These are phyloP conservation scores for Xenopus tropicalis DNA, from an alignment of 2,113 vertebrate species.

Conservation along the genomic window UCB_Xtro_10.0 CM004445.2:30186501-30187000, in stretches of 20 bases:
- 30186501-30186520: too few relatives aligned
- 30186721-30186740: conserved; percentile 23
- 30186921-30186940: conserved; percentile 24
- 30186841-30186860: conserved; percentile 30
- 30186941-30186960: conserved; percentile 25
- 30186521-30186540: neutral
- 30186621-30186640: conserved; percentile 18
- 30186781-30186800: conserved; percentile 30
- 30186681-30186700: conserved; percentile 14
- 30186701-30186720: conserved; percentile 25
- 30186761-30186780: conserved; percentile 25
- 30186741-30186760: conserved; percentile 36
- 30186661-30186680: conserved; percentile 26
- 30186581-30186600: conserved; percentile 29
- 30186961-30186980: conserved; percentile 24
- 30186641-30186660: conserved; percentile 28
- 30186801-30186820: conserved; percentile 25
- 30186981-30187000: conserved; percentile 27
- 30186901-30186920: conserved; percentile 28
- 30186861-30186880: conserved; percentile 19
- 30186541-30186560: conserved; percentile 10
- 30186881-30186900: conserved; percentile 38
- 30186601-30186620: conserved; percentile 13
- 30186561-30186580: conserved; percentile 29
- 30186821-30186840: conserved; percentile 33